Evolutionary conservation across 2,113 vertebrate species (phyloP).

Genomic region (Crotalus tigris): DNA sequence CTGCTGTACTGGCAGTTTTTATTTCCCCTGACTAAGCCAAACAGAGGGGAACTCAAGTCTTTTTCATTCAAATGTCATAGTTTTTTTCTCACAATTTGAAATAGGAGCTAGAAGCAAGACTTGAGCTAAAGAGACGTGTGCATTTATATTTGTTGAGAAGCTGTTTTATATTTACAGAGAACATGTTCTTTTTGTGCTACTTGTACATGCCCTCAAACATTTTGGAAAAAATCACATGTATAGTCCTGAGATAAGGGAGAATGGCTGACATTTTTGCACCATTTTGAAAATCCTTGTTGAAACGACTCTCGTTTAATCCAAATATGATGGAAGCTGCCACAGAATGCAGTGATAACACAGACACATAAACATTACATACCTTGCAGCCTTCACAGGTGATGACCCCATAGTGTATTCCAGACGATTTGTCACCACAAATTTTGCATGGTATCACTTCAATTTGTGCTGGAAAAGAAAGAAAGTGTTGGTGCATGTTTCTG

Average conservation of each 20-base stretch:
- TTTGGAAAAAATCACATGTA: not conserved
- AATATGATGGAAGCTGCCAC: slow-evolving; percentile 20
- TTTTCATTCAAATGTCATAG: not conserved
- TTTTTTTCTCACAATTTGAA: not conserved
- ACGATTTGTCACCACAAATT: slow-evolving; percentile 99
- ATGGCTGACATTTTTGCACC: slow-evolving; percentile 5
- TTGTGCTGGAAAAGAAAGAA: slow-evolving; percentile 85
- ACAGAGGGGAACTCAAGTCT: not conserved
- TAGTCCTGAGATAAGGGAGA: slow-evolving; percentile 14
- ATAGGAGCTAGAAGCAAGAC: slow-evolving; percentile 13
- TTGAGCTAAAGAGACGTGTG: not conserved
- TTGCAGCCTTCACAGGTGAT: slow-evolving; percentile 99
- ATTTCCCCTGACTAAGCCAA: not conserved
- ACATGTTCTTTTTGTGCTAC: not conserved
- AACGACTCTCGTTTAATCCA: not conserved
- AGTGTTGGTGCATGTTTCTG: slow-evolving; percentile 46
- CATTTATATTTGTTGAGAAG: not conserved
- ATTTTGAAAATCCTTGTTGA: slow-evolving; percentile 17
- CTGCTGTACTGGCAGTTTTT: not conserved
- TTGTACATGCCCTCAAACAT: not conserved
- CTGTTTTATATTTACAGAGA: not conserved
- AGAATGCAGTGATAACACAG: slow-evolving; percentile 7
- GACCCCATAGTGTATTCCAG: slow-evolving; percentile 99
- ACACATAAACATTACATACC: slow-evolving; percentile 70
- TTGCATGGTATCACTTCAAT: slow-evolving; percentile 99